Evolutionary conservation across 2,888 invertebrate species (phyloP).

Genomic region (Apamea anceps): DNA sequence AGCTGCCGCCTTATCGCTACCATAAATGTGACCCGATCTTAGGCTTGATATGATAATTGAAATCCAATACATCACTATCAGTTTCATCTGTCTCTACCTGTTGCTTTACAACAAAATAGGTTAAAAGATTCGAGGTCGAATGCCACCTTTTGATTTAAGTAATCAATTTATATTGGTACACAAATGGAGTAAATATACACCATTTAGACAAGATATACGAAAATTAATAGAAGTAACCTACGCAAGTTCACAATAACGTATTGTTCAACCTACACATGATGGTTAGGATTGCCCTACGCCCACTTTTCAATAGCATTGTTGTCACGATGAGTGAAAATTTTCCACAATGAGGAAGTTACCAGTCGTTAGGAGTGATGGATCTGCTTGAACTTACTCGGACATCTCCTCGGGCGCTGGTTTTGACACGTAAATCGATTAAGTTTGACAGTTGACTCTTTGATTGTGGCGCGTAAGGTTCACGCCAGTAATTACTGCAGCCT

Average conservation of each 20-base stretch:
- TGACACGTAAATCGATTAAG: slow-evolving; percentile 86
- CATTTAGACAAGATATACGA: slow-evolving; percentile 46
- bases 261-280: slow-evolving; percentile 72
- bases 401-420: slow-evolving; percentile 74
- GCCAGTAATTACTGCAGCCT: slow-evolving; percentile 80
- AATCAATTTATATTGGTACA: slow-evolving; percentile 17
- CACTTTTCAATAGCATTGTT: slow-evolving; percentile 71
- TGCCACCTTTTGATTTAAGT: background rate
- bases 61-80: slow-evolving; percentile 85
- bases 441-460: slow-evolving; percentile 84
- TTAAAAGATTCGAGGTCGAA: background rate
- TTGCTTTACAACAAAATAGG: slow-evolving; percentile 49
- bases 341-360: slow-evolving; percentile 74
- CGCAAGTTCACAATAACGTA: slow-evolving; percentile 64
- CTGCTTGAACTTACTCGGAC: slow-evolving; percentile 74
- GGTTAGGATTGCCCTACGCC: slow-evolving; percentile 68
- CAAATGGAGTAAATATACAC: slow-evolving; percentile 31
- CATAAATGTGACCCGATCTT: slow-evolving; percentile 83
- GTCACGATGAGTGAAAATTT: slow-evolving; percentile 74
- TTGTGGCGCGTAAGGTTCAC: slow-evolving; percentile 80
- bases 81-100: slow-evolving; percentile 76
- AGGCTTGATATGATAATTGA: slow-evolving; percentile 86
- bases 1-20: slow-evolving; percentile 85
- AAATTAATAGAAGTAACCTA: slow-evolving; percentile 71
- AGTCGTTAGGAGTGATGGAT: slow-evolving; percentile 81